These are phyloP conservation scores for Tricholaema leucomelas DNA, from an alignment of 2,113 vertebrate genomes.

Conservation along the genomic window DNA sequence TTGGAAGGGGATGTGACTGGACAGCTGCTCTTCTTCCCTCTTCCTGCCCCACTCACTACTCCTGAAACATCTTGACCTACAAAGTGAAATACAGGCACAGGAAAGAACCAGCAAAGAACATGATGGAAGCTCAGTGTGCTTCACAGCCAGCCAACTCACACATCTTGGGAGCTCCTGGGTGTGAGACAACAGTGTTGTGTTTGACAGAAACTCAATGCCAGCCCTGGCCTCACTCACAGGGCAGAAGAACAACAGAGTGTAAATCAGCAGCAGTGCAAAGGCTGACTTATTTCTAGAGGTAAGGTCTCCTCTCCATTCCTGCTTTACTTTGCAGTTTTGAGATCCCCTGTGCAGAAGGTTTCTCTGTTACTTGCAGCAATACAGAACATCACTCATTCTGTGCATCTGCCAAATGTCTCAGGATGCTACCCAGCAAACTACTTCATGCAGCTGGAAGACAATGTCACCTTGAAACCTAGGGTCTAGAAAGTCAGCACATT, in stretches of 20 bases:
- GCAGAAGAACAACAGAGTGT: background rate
- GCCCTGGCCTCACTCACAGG: background rate
- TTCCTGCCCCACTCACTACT: background rate
- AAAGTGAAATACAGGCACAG: background rate
- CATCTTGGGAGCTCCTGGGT: background rate
- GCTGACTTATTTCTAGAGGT: background rate
- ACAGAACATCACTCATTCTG: background rate
- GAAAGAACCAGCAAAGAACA: background rate
- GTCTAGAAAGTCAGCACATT: background rate
- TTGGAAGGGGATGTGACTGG: background rate
- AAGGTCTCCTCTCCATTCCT: background rate
- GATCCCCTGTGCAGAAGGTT: background rate
- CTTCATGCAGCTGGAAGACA: background rate
- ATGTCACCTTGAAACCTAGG: background rate
- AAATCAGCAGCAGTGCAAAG: background rate
- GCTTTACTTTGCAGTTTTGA: background rate
- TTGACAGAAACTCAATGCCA: background rate
- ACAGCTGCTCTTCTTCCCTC: background rate
- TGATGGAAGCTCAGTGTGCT: accelerated
- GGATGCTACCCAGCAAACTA: background rate
- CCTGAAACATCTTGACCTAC: background rate
- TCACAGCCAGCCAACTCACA: background rate
- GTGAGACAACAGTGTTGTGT: background rate
- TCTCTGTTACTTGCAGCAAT: background rate
- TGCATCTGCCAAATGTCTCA: background rate